Base-by-base conservation (phyloP, 2,888 invertebrate genomes). In the Melanchra persicariae region DNA sequence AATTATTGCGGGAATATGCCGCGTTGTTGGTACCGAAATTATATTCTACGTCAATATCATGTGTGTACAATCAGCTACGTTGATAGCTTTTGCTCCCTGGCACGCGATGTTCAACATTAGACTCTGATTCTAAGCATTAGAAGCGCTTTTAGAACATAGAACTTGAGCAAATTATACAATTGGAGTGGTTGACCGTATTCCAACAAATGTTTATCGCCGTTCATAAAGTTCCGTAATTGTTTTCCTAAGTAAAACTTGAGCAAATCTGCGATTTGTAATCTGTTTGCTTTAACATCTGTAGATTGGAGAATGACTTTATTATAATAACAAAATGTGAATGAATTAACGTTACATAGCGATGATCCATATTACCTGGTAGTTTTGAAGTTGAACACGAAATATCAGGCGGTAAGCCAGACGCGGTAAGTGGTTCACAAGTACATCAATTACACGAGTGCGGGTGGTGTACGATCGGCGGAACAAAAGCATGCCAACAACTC, bases 1-100 rank as follows among this genome's bases (percentile, higher is more conserved):
- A 94, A 89, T 93, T 93, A 93, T 93, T 91, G 91, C 90, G 88
- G 87, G 88, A 89, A 91, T 91, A 89, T 90, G 87, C 88, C 82
- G 85, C 87, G 86, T 85, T 87, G 85, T 87, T 84, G 85, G 85
- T 87, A 87, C 85, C 84, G 83, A 85, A 87, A 87, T 87, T 87
- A 89, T 88, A 87, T 87, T 89, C 84, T 84, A 82, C 78, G 83
- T 82, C 84, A 85, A 85, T 85, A 85, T 84, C 79, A 65, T 66
- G 72, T 64, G 75, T 62, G 74, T 70, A 81, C 74, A 74, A 75
- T 78, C 67, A 72, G 70, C 61, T 67, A 73, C 40, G 72, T 57
- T 52, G 72, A 74, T 82, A 70, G 74, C 58, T 69, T 58, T 74
- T 55, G 55, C 61, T 66, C 1, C 52, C 26, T 66, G 10, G 22